These are phyloP conservation scores for Danio aesculapii DNA, from an alignment of 2,797 vertebrate genomes.

Conservation along the genomic window DNA sequence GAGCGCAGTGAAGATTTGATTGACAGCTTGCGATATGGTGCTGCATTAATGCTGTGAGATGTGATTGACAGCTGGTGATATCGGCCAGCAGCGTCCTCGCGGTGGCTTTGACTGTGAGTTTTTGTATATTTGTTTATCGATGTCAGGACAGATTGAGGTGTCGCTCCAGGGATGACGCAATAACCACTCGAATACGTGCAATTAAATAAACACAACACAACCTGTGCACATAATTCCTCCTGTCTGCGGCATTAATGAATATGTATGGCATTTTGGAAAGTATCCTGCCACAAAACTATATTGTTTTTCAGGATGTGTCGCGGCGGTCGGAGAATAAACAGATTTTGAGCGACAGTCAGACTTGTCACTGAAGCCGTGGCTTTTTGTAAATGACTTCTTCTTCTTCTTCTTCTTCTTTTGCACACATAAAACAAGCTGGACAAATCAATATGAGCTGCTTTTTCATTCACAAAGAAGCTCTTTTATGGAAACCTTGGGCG, in stretches of 20 bases:
- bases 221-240: constrained; percentile 35
- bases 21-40: too few species aligned
- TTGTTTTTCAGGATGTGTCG: constrained; percentile 27
- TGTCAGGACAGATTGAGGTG: constrained; percentile 33
- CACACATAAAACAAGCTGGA: constrained; percentile 56
- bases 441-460: constrained; percentile 67
- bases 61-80: constrained; percentile 54
- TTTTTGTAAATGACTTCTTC: constrained; percentile 37
- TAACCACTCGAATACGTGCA: constrained; percentile 72
- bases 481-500: constrained; percentile 56
- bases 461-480: constrained; percentile 65
- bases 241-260: background rate
- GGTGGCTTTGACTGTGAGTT: constrained; percentile 38
- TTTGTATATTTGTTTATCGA: constrained; percentile 21
- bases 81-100: constrained; percentile 52
- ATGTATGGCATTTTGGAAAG: constrained; percentile 18
- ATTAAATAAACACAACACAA: constrained; percentile 72
- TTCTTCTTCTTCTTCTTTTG: constrained; percentile 26
- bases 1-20: background rate
- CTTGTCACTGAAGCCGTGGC: constrained; percentile 7
- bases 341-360: background rate
- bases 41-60: constrained; percentile 14
- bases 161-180: constrained; percentile 65
- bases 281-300: constrained; percentile 9
- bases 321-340: background rate